Base-by-base conservation (phyloP, 2,888 invertebrate genomes). In the Kryphioiulus occultus region DNA sequence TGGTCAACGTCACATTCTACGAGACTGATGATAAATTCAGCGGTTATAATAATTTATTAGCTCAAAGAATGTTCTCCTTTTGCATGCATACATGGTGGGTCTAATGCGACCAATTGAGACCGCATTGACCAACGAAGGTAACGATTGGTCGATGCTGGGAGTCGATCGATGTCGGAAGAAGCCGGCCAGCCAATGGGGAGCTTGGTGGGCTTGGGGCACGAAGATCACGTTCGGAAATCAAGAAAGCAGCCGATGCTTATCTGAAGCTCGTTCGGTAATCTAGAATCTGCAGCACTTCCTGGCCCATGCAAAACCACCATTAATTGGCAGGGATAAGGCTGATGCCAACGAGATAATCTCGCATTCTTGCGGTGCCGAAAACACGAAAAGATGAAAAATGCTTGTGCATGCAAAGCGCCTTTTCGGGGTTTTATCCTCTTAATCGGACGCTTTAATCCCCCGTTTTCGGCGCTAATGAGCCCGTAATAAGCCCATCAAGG, bases 401-500 rank as follows among this genome's bases (percentile, higher is more conserved):
- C 35, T 35, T 53, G 17, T 19, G 5, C 53, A 17, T 19, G n/a
- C n/a, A n/a, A n/a, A n/a, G n/a, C n/a, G n/a, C n/a, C n/a, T 59
- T 59, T 59, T 59, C 59, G n/a, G 47, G 17, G 22, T 68, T 26
- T 68, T 68, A 9, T 68, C 26, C 26, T n/a, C 19, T 47, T 59
- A 68, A 68, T 26, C 68, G 26, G 26, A 3, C 68, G n/a, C 26
- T 68, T 68, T 68, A 68, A 68, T 68, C 68, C 68, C 68, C 68
- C n/a, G 68, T 68, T 53, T n/a, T 26, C 68, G 68, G 68, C 26
- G 68, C 68, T 68, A 68, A 68, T 68, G 68, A 68, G 68, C 22
- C 22, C 1, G 68, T 26, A 68, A 68, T 68, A 26, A 68, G 68
- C 7, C 68, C 68, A 68, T 68, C n/a, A 68, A 68, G 19, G 68